These are phyloP conservation scores for Crotalus helleri DNA, from an alignment of 2,113 vertebrate species.

Conservation along the genomic window DNA sequence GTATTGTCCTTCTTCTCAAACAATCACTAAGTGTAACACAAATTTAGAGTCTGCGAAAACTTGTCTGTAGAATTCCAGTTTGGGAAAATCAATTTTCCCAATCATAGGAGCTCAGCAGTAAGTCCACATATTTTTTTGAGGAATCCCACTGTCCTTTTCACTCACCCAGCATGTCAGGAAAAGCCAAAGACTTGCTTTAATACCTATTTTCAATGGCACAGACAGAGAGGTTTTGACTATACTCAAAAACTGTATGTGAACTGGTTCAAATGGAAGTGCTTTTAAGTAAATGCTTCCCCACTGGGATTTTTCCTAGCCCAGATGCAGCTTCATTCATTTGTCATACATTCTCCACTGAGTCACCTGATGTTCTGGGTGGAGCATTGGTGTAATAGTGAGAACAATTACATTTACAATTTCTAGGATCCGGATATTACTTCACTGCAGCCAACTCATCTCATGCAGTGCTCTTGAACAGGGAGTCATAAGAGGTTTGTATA, in stretches of 20 bases:
- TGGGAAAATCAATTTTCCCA: neutral
- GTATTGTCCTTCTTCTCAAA: neutral
- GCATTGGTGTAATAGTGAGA: neutral
- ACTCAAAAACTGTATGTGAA: neutral
- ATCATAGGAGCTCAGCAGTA: neutral
- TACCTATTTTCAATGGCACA: neutral
- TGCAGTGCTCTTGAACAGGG: neutral
- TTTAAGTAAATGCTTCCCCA: neutral
- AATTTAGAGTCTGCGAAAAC: neutral
- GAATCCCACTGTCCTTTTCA: neutral
- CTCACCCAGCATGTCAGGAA: too few species aligned
- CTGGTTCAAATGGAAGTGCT: neutral
- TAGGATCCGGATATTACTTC: neutral
- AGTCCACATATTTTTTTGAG: neutral
- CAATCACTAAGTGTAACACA: neutral
- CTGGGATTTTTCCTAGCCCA: neutral
- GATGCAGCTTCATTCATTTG: neutral
- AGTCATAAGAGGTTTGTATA: slow-evolving; percentile 2
- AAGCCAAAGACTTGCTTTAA: neutral
- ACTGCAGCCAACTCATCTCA: neutral
- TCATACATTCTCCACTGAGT: neutral
- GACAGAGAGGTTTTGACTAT: neutral
- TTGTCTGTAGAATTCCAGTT: neutral
- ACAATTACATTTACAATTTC: neutral
- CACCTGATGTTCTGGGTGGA: neutral